These are phyloP conservation scores for Semnornis frantzii DNA, from an alignment of 2,113 vertebrate species.

Conservation along the genomic window DNA sequence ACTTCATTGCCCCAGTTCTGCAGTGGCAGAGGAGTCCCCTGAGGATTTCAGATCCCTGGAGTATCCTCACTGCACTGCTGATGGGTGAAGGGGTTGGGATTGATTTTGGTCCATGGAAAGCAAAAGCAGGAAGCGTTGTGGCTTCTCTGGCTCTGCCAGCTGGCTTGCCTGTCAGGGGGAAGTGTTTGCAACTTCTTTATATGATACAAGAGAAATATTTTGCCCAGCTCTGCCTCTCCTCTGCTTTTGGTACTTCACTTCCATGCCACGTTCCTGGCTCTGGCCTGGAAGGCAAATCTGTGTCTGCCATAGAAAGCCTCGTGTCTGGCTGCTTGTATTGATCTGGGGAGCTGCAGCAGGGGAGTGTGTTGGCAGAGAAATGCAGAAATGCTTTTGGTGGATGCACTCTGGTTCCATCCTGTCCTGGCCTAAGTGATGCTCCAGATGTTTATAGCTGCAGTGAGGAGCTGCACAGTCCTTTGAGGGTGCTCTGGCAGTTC, in stretches of 20 bases:
- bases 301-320: neutral
- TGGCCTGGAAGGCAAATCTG: neutral
- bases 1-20: neutral
- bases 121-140: neutral
- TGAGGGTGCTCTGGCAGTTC: neutral
- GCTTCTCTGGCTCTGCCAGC: neutral
- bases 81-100: neutral
- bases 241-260: neutral
- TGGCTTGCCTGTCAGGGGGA: too few relatives aligned
- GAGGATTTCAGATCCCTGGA: neutral
- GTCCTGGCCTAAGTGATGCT: neutral
- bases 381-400: neutral
- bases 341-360: neutral
- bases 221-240: neutral
- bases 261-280: rapidly evolving
- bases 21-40: neutral
- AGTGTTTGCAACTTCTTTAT: neutral
- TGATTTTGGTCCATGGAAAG: neutral
- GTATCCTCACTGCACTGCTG: neutral
- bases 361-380: neutral
- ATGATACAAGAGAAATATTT: neutral
- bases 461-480: neutral
- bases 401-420: neutral
- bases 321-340: slow-evolving; percentile 1
- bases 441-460: neutral